phyloP scores from a whole-genome alignment of 2,888 invertebrate genomes.

The Crematogaster levior region DNA sequence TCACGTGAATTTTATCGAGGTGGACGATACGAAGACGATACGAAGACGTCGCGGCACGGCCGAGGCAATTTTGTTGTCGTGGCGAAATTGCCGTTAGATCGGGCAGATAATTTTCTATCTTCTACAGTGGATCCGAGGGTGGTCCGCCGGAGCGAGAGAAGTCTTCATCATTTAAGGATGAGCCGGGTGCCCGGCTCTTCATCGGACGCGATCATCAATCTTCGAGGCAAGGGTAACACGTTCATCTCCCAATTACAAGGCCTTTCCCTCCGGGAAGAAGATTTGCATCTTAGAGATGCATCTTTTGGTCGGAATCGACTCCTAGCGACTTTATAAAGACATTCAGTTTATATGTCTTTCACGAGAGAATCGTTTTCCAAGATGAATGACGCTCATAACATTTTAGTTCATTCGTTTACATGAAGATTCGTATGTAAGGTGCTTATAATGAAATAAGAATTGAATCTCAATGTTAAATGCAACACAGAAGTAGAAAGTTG shows the following conservation, averaged over 20 bases:
- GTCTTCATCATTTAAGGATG: slow-evolving; percentile 61
- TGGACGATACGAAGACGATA: slow-evolving; percentile 46
- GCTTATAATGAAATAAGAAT: not conserved
- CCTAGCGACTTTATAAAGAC: slow-evolving; percentile 28
- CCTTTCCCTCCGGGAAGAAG: slow-evolving; percentile 64
- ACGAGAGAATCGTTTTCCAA: not conserved
- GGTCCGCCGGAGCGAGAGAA: slow-evolving; percentile 59
- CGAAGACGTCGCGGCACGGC: slow-evolving; percentile 38
- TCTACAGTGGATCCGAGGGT: slow-evolving; percentile 49
- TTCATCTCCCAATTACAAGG: slow-evolving; percentile 75
- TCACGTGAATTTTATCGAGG: not conserved
- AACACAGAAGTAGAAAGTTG: not conserved
- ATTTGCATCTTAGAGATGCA: slow-evolving; percentile 67
- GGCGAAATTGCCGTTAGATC: slow-evolving; percentile 65
- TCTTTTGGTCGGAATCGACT: slow-evolving; percentile 61
- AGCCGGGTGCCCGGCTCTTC: slow-evolving; percentile 54
- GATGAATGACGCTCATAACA: not conserved
- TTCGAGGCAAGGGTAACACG: slow-evolving; percentile 70
- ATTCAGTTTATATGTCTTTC: slow-evolving; percentile 26
- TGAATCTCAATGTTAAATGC: not conserved
- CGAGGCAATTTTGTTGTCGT: slow-evolving; percentile 33
- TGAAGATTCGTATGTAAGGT: not conserved
- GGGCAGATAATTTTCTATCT: slow-evolving; percentile 71
- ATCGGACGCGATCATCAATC: slow-evolving; percentile 70
- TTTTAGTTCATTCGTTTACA: not conserved